A percentile compares a stretch with the other conserved stretches of the same genome.
phyloP scores from a whole-genome alignment of 2,113 vertebrate species.

The Python bivittatus region DNA sequence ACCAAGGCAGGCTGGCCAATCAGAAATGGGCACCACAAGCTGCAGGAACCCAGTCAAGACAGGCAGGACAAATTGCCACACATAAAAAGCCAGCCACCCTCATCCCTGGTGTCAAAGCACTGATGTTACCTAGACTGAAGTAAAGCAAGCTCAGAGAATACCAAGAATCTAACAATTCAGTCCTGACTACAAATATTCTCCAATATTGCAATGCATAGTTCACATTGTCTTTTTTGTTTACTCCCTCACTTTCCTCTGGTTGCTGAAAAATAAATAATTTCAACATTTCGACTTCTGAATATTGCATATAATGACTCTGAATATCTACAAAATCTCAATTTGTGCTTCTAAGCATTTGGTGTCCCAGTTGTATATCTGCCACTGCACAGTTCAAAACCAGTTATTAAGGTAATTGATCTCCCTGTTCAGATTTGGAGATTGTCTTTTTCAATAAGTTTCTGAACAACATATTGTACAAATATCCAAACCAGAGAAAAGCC shows the following conservation, averaged over 20 bases:
- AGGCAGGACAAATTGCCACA: background rate
- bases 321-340: background rate
- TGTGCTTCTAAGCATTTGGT: background rate
- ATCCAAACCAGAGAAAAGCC: background rate
- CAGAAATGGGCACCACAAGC: background rate
- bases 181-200: background rate
- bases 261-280: background rate
- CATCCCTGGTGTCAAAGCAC: background rate
- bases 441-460: background rate
- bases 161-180: background rate
- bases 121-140: background rate
- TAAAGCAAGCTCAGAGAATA: background rate
- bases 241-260: background rate
- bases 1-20: background rate
- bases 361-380: background rate
- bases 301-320: background rate
- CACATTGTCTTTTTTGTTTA: background rate
- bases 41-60: background rate
- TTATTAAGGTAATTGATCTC: background rate
- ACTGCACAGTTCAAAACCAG: background rate
- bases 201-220: background rate
- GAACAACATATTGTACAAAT: background rate
- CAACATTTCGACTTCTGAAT: background rate
- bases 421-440: background rate
- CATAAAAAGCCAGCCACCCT: background rate